Base-by-base conservation (phyloP, 2,888 invertebrate genomes). In the Diaperis boleti region DNA sequence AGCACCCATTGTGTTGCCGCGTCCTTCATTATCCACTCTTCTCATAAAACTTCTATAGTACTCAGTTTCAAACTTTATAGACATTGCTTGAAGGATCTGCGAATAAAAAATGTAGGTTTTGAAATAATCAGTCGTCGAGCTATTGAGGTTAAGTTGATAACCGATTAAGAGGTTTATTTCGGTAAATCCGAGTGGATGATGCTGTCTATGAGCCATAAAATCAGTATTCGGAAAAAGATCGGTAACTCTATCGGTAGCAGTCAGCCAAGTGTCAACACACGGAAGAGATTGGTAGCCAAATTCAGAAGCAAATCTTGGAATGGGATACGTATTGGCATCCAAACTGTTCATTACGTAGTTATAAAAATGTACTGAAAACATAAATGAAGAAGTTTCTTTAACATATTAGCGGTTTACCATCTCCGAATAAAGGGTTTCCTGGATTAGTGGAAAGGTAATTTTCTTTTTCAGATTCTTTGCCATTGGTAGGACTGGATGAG, bases 271-370 rank as follows among this genome's bases (percentile, higher is more conserved):
- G 31, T 84, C 82, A 11, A 89, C 78, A 1, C 91, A 89, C 0
- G 98, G 96, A 67, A 94, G 83, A 0, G 96, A 92, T 81, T 98
- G 98, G 69, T 93, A 91, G 0, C 99, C 99, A 77, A 95, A 99
- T 81, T 99, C 99, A 0, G 98, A 97, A 2, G 91, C 89, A 81
- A 98, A 98, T 72, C 98, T 85, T 0, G 96, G 89, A 8, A 86
- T 85, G 0, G 92, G 92, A 78, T 91, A 96, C 3, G 87, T 88
- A 60, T 85, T 86, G 45, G 88, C 85, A 73, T 92, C 83, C 95
- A 96, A 98, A 55, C 90, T 88, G 74, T 98, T 90, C 15, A 83
- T 82, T 0, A 88, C 54, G 75, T 97, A 96, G 73, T 94, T 91
- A 80, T 99, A 98, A 78, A 90, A 94, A 78, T 98, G 98, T 4